phyloP scores from a whole-genome alignment of 2,797 vertebrate genomes.

The Pyrocephalus nanus region DNA sequence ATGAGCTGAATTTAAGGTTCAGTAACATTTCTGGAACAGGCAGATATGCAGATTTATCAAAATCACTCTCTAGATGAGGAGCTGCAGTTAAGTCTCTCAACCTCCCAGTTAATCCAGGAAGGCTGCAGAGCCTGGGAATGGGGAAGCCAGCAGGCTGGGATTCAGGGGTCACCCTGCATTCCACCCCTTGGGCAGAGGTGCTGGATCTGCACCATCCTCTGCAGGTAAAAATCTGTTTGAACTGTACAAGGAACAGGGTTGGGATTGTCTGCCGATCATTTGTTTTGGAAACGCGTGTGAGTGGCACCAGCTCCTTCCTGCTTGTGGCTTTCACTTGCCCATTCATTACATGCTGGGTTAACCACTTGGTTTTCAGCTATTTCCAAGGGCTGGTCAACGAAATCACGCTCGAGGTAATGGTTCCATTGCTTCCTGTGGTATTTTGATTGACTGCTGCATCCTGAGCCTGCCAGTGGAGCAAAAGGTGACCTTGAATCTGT shows the following conservation, averaged over 20 bases:
- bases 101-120: not conserved
- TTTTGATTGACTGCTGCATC: not conserved
- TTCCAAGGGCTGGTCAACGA: not conserved
- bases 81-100: not conserved
- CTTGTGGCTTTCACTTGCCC: not conserved
- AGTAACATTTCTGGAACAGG: not conserved
- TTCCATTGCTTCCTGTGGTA: not conserved
- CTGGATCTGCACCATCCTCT: not conserved
- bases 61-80: not conserved
- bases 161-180: not conserved
- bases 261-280: not conserved
- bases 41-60: not conserved
- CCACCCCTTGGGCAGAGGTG: not conserved
- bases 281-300: not conserved
- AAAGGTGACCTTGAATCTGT: not conserved
- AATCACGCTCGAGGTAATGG: not conserved
- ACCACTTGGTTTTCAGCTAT: not conserved
- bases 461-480: not conserved
- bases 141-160: not conserved
- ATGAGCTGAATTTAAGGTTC: not conserved
- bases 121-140: not conserved
- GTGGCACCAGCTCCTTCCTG: not conserved
- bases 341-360: not conserved
- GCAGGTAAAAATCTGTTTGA: not conserved
- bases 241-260: rapidly evolving